phyloP scores from a whole-genome alignment of 2,797 vertebrate species.

The Chiloscyllium punctatum region DNA sequence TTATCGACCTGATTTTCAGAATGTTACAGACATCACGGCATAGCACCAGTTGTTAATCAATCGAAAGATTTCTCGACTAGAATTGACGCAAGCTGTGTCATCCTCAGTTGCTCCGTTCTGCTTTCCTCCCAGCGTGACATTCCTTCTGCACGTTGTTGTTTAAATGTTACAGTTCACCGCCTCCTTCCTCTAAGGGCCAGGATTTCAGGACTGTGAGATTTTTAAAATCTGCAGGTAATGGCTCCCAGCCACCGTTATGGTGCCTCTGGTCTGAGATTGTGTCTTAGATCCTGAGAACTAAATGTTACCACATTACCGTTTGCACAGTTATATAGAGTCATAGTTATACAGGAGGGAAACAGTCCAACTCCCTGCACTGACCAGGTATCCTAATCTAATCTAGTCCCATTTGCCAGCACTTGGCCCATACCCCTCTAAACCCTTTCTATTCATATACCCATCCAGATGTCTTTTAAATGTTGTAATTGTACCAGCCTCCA shows the following conservation, averaged over 20 bases:
- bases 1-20: not conserved
- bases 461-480: too few relatives aligned
- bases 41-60: not conserved
- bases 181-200: not conserved
- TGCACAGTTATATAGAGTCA: too few relatives aligned
- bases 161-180: not conserved
- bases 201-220: not conserved
- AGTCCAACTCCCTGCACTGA: too few relatives aligned
- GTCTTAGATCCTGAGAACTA: not conserved
- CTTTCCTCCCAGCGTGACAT: not conserved
- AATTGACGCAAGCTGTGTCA: not conserved
- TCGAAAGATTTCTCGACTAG: not conserved
- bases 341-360: too few relatives aligned
- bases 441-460: too few relatives aligned
- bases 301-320: not conserved
- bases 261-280: not conserved
- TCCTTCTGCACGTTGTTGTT: not conserved
- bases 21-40: not conserved
- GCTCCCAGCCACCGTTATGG: not conserved
- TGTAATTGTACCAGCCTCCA: too few relatives aligned
- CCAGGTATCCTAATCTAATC: too few relatives aligned
- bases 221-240: not conserved
- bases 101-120: not conserved
- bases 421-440: too few relatives aligned
- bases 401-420: too few relatives aligned